Evolutionary conservation across 1,140 invertebrate species (phyloP).

Genomic region (Gerris buenoi): DNA sequence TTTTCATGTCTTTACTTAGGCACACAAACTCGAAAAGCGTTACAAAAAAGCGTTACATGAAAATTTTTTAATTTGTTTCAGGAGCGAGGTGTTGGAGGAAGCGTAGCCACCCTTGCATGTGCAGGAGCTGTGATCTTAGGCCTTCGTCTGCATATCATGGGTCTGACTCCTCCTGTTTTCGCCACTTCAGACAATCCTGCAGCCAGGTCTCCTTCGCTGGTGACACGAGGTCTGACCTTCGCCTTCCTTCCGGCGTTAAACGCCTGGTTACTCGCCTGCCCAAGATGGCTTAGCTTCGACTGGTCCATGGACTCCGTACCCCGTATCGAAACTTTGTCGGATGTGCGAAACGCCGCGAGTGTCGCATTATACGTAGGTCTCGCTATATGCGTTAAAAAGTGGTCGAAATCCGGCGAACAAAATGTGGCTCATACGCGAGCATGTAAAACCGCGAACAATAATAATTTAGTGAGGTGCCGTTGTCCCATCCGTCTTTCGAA

Average conservation of each 20-base stretch:
- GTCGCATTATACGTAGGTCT: slow-evolving; percentile 45
- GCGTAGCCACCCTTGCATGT: slow-evolving; percentile 41
- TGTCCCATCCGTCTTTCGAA: background rate
- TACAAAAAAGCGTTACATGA: too few relatives aligned
- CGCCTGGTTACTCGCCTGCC: slow-evolving; percentile 63
- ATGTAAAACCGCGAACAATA: slow-evolving; percentile 30
- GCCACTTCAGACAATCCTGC: slow-evolving; percentile 81
- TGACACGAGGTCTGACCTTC: slow-evolving; percentile 67
- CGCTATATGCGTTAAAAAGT: slow-evolving; percentile 7
- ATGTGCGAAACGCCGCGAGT: slow-evolving; percentile 56
- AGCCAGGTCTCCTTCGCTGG: slow-evolving; percentile 50
- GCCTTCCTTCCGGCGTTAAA: slow-evolving; percentile 76
- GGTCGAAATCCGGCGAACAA: background rate
- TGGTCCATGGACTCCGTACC: slow-evolving; percentile 92
- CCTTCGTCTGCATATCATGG: slow-evolving; percentile 44
- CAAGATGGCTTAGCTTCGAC: slow-evolving; percentile 73
- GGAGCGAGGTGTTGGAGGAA: slow-evolving; percentile 42
- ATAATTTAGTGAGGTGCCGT: slow-evolving; percentile 27
- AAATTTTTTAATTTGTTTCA: too few relatives aligned
- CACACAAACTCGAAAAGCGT: too few relatives aligned
- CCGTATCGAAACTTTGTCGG: slow-evolving; percentile 51
- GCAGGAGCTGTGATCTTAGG: slow-evolving; percentile 41
- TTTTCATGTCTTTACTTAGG: too few relatives aligned
- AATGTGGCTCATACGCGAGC: slow-evolving; percentile 13
- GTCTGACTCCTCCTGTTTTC: slow-evolving; percentile 54